phyloP scores from a whole-genome alignment of 2,113 vertebrate genomes.

The Nipponia nippon region DNA sequence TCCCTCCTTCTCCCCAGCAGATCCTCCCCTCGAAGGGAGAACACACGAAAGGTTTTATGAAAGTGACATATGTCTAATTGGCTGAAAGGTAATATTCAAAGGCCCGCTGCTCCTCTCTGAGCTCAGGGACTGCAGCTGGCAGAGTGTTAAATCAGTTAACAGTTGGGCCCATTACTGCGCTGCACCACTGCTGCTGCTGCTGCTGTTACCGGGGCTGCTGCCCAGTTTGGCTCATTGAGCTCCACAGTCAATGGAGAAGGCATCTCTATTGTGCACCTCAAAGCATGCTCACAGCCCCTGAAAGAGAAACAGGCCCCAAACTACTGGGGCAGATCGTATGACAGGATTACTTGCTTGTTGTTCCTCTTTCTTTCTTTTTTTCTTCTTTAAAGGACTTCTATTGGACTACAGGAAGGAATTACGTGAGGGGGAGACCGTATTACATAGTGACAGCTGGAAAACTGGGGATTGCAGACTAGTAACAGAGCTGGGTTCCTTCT shows the following conservation, averaged over 20 bases:
- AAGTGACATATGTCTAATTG: conserved; percentile 72
- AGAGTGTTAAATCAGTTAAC: conserved; percentile 72
- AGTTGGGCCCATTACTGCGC: conserved; percentile 61
- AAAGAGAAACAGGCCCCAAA: conserved; percentile 67
- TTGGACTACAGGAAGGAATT: conserved; percentile 60
- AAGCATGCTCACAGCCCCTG: conserved; percentile 66
- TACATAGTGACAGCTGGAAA: conserved; percentile 71
- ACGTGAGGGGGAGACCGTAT: conserved; percentile 54
- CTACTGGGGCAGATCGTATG: conserved; percentile 67
- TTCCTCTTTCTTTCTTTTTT: conserved; percentile 48
- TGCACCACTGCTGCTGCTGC: conserved; percentile 66
- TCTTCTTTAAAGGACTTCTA: conserved; percentile 40
- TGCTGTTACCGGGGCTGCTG: conserved; percentile 40
- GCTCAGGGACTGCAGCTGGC: conserved; percentile 70
- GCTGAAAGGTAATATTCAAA: conserved; percentile 73
- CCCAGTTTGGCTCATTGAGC: conserved; percentile 65
- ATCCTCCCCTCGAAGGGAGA: neutral
- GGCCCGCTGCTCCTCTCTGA: neutral
- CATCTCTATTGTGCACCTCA: conserved; percentile 71
- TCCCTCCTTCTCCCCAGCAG: neutral
- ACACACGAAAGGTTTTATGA: conserved; percentile 3
- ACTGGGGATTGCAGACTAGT: conserved; percentile 54
- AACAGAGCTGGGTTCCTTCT: conserved; percentile 60
- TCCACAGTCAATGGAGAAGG: conserved; percentile 62
- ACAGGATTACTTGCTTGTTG: conserved; percentile 68